Percentiles rank a stretch among this genome's conserved stretches.
These are phyloP conservation scores for Petaurus breviceps DNA, from an alignment of 2,113 vertebrate species.

Conservation along the genomic window DNA sequence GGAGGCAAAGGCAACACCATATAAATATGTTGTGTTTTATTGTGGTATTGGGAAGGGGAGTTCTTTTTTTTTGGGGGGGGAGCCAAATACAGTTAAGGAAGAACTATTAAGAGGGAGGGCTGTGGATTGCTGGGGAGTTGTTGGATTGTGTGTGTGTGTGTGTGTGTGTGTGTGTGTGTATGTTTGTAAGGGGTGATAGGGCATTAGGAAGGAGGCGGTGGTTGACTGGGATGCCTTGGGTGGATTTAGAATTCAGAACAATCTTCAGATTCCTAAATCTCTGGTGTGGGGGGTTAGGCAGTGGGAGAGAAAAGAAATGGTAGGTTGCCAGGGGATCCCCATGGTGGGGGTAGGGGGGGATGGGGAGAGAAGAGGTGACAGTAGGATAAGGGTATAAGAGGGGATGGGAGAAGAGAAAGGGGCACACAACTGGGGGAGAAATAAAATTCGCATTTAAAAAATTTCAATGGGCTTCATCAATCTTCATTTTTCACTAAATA, in stretches of 20 bases:
- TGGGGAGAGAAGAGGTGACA: background rate
- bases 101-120: background rate
- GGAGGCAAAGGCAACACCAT: background rate
- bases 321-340: background rate
- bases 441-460: constrained; percentile 73
- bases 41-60: background rate
- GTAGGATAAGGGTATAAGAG: constrained; percentile 7
- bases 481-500: constrained; percentile 86
- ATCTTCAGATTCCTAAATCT: background rate
- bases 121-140: background rate
- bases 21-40: background rate
- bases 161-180: background rate
- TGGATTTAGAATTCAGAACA: background rate
- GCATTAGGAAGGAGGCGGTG: background rate
- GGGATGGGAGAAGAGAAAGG: constrained; percentile 9
- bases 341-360: background rate
- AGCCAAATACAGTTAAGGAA: background rate
- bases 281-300: background rate
- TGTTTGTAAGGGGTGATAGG: background rate
- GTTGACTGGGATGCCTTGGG: background rate
- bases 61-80: background rate
- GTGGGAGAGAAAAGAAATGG: background rate
- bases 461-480: constrained; percentile 82
- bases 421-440: constrained; percentile 60
- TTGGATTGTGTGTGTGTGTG: too few relatives aligned